Evolutionary conservation across 2,888 invertebrate genomes (phyloP).

Genomic region (Drosophila prolongata): DNA sequence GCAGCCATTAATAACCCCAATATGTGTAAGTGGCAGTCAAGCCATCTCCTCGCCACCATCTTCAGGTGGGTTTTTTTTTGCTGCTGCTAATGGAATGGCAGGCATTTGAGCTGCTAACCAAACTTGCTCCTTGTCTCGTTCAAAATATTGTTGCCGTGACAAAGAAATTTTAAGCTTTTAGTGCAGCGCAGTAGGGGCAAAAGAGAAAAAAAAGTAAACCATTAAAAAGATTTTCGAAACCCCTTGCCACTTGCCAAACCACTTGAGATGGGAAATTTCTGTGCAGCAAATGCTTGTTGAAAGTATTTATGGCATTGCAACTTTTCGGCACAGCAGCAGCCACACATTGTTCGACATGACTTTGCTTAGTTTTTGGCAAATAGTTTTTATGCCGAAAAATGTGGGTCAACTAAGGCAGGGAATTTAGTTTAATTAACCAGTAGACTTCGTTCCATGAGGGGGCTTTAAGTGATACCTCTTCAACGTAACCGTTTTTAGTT

Average conservation of each 20-base stretch:
- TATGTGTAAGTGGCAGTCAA: slow-evolving; percentile 64
- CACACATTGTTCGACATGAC: slow-evolving; percentile 36
- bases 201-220: slow-evolving; percentile 9
- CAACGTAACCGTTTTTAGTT: neutral
- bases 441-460: neutral
- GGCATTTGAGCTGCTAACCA: slow-evolving; percentile 26
- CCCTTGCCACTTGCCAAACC: slow-evolving; percentile 24
- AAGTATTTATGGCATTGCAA: slow-evolving; percentile 49
- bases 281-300: slow-evolving; percentile 26
- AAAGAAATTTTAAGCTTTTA: slow-evolving; percentile 63
- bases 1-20: slow-evolving; percentile 73
- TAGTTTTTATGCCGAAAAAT: slow-evolving; percentile 31
- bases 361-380: slow-evolving; percentile 31
- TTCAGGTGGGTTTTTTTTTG: slow-evolving; percentile 4
- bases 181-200: slow-evolving; percentile 9
- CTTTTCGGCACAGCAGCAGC: slow-evolving; percentile 28
- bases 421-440: slow-evolving; percentile 37
- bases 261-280: slow-evolving; percentile 32
- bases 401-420: slow-evolving; percentile 15
- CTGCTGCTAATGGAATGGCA: slow-evolving; percentile 33
- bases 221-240: slow-evolving; percentile 39
- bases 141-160: slow-evolving; percentile 61
- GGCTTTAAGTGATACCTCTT: neutral
- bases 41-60: slow-evolving; percentile 6
- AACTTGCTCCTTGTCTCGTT: slow-evolving; percentile 34